These are phyloP conservation scores for Tiliacea citrago DNA, from an alignment of 2,888 invertebrate species.

Conservation along the genomic window DNA sequence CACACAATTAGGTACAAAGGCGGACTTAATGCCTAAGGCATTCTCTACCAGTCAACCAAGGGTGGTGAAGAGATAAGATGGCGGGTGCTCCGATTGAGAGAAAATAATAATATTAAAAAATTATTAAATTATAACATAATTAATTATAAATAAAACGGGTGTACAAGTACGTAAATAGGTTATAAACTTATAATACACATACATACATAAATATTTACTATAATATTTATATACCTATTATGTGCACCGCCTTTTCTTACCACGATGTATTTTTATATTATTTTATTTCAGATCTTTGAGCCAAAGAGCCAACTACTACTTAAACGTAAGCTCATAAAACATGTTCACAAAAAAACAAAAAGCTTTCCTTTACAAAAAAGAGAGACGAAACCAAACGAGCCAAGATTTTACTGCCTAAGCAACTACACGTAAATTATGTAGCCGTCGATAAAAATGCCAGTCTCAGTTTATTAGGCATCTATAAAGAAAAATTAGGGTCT, in stretches of 20 bases:
- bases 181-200: too few relatives aligned
- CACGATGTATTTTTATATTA: background rate
- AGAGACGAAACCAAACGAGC: conserved; percentile 24
- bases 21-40: too few relatives aligned
- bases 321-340: conserved; percentile 3
- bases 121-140: too few relatives aligned
- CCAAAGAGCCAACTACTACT: background rate
- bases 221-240: too few relatives aligned
- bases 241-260: background rate
- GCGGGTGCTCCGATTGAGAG: too few relatives aligned
- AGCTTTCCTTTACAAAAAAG: background rate
- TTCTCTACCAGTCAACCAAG: too few relatives aligned
- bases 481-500: conserved; percentile 50
- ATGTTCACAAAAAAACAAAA: background rate
- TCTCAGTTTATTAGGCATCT: conserved; percentile 54
- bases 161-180: too few relatives aligned
- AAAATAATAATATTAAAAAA: too few relatives aligned
- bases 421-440: conserved; percentile 47
- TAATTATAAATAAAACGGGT: too few relatives aligned
- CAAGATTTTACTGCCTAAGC: conserved; percentile 31
- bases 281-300: background rate
- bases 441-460: conserved; percentile 48
- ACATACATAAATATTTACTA: too few relatives aligned
- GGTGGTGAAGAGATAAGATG: too few relatives aligned
- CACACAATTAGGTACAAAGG: too few relatives aligned